phyloP scores from a whole-genome alignment of 1,140 invertebrate genomes.

The Drosophila suzukii region DNA sequence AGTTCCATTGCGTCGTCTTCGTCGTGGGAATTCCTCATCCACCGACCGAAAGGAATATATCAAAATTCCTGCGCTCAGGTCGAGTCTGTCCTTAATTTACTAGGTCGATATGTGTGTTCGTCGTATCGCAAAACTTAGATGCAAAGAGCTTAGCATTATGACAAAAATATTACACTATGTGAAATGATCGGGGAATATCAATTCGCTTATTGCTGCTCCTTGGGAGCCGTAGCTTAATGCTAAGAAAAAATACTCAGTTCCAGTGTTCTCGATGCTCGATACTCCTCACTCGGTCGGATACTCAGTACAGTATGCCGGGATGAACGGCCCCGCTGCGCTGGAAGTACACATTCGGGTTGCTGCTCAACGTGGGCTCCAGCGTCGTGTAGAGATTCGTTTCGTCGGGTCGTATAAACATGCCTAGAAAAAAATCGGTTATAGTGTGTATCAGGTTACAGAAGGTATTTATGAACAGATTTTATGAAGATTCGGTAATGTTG shows the following conservation, averaged over 20 bases:
- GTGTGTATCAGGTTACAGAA: background rate
- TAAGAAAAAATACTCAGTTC: conserved; percentile 81
- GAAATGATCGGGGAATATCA: conserved; percentile 49
- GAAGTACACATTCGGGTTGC: conserved; percentile 94
- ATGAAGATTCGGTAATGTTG: background rate
- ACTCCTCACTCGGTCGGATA: background rate
- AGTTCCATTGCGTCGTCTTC: conserved; percentile 33
- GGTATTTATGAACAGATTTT: background rate
- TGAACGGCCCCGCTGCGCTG: conserved; percentile 90
- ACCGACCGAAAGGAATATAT: conserved; percentile 29
- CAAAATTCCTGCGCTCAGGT: conserved; percentile 29
- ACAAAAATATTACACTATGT: conserved; percentile 73
- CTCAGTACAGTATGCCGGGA: conserved; percentile 93
- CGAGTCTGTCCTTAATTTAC: conserved; percentile 39
- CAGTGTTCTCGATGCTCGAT: conserved; percentile 73
- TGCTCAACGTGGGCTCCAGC: conserved; percentile 92
- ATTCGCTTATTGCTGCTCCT: conserved; percentile 76
- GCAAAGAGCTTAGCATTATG: conserved; percentile 68
- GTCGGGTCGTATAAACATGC: conserved; percentile 90
- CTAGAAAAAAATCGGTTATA: conserved; percentile 68
- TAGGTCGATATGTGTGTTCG: conserved; percentile 26
- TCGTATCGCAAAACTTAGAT: conserved; percentile 28
- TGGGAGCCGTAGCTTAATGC: conserved; percentile 77
- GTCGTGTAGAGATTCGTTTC: conserved; percentile 93
- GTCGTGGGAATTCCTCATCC: conserved; percentile 1